Evolutionary conservation across 2,888 invertebrate species (phyloP).

Genomic region (Halictus ligatus): DNA sequence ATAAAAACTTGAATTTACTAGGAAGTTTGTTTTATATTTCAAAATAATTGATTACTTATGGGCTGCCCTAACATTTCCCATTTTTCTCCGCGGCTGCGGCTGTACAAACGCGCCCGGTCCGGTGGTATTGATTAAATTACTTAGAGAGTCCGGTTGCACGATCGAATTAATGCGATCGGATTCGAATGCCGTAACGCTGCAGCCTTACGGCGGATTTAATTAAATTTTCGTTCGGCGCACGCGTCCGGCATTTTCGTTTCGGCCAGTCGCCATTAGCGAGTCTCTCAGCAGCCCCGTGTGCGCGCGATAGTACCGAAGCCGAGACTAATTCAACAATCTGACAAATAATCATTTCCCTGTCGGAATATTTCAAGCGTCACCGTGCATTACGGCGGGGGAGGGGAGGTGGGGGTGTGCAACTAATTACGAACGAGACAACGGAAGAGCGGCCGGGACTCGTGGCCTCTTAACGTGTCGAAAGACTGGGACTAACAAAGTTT

Average conservation of each 20-base stretch:
- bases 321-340: constrained; percentile 32
- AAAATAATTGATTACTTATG: too few species aligned
- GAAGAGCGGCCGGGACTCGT: constrained; percentile 8
- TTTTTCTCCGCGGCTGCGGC: too few species aligned
- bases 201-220: constrained; percentile 54
- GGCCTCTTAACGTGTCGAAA: constrained; percentile 63
- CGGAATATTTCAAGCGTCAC: constrained; percentile 51
- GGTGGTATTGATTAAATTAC: constrained; percentile 54
- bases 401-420: constrained; percentile 9
- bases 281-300: not conserved
- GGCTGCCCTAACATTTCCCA: too few species aligned
- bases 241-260: constrained; percentile 37
- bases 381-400: constrained; percentile 28
- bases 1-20: too few species aligned
- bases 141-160: constrained; percentile 41
- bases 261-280: constrained; percentile 1
- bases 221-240: constrained; percentile 49
- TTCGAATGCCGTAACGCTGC: constrained; percentile 48
- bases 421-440: constrained; percentile 55
- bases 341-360: constrained; percentile 42
- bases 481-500: constrained; percentile 63
- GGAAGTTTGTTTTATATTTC: too few species aligned
- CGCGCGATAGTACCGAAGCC: not conserved
- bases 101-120: constrained; percentile 25
- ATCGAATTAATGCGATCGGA: constrained; percentile 32